Base-by-base conservation (phyloP, 2,113 vertebrate genomes). In the Dendropsophus ebraccatus region DNA sequence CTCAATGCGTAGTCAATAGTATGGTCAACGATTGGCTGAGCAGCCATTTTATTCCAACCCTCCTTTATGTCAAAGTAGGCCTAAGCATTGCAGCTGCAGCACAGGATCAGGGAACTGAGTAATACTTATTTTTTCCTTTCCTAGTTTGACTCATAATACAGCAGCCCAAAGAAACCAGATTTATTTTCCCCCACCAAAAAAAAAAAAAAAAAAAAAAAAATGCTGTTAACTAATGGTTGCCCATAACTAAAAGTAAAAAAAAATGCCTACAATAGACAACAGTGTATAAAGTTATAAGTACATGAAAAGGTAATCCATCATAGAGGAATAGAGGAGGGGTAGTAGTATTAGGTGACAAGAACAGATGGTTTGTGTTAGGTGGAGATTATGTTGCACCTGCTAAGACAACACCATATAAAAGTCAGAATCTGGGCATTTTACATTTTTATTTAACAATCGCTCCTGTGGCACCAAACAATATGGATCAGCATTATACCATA, bases 401-500 rank as follows among this genome's bases (percentile, higher is more conserved):
- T 41, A 23, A 58, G 60, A 80, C 25, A 41, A 80, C 23, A 80
- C 23, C 37, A 5, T 45, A 60, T 58, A 79, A 45, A 45, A 60
- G 23, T 25, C 21, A 47, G 37, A 45, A 65, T 81, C 35, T 47
- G 58, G 35, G 56, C 35, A 28, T 28, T 41, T 62, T 65, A 28
- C 14, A 47, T 47, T 35, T 41, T 60, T 65, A 81, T 81, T 25
- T 81, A 45, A 25, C 4, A 56, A 56, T 60, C 37, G 58, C 56
- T 45, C 54, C 58, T 25, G 54, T 52, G 47, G n/a, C 74, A 30
- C 49, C 78, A 81, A 45, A 47, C 78, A 45, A 47, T 62, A 37
- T 65, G 58, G 56, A 81, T 30, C 37, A 28, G 8, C 32, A 17
- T 17, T 28, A 79, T 23, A 25, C n/a, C 47, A 52, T 76, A 52